Conservation (phyloP, 2,797 vertebrate species). For the Lophotriccus pileatus region DNA sequence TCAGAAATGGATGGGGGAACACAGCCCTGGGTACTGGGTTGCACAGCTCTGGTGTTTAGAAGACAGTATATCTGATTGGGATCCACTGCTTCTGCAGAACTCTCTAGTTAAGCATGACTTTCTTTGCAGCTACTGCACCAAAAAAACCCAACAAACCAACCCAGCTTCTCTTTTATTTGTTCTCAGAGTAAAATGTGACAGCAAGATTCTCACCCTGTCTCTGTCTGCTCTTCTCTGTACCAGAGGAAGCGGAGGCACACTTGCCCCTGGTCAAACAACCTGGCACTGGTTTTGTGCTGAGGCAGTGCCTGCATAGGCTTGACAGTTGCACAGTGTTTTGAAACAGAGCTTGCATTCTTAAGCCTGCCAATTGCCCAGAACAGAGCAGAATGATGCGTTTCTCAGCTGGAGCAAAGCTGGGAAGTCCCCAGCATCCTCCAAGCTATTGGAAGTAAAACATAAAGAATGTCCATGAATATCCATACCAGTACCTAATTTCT, state of each 20-base stretch:
- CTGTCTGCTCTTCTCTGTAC: neutral
- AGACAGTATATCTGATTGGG: neutral
- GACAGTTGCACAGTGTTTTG: slow-evolving; percentile 32
- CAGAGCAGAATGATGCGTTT: slow-evolving; percentile 58
- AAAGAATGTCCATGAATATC: neutral
- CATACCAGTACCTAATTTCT: neutral
- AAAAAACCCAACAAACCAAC: neutral
- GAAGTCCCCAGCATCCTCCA: neutral
- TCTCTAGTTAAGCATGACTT: neutral
- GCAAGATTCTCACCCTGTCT: neutral
- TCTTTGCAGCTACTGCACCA: neutral
- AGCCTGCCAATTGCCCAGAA: slow-evolving; percentile 34
- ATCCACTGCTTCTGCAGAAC: neutral
- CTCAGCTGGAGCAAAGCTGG: slow-evolving; percentile 22
- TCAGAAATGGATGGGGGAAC: neutral
- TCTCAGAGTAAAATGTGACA: neutral
- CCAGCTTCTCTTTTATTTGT: neutral
- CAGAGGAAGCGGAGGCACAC: neutral
- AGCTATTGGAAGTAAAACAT: neutral
- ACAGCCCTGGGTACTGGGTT: rapidly evolving
- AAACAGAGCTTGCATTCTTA: slow-evolving; percentile 53
- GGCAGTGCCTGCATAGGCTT: slow-evolving; percentile 1
- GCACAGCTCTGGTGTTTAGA: neutral
- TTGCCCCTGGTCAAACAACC: slow-evolving; percentile 9
- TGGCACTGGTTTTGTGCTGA: slow-evolving; percentile 32